A percentile compares a stretch with the other conserved stretches of the same genome.
These are phyloP conservation scores for Ursus arctos DNA, from an alignment of 2,113 vertebrate genomes.

Conservation along the genomic window DNA sequence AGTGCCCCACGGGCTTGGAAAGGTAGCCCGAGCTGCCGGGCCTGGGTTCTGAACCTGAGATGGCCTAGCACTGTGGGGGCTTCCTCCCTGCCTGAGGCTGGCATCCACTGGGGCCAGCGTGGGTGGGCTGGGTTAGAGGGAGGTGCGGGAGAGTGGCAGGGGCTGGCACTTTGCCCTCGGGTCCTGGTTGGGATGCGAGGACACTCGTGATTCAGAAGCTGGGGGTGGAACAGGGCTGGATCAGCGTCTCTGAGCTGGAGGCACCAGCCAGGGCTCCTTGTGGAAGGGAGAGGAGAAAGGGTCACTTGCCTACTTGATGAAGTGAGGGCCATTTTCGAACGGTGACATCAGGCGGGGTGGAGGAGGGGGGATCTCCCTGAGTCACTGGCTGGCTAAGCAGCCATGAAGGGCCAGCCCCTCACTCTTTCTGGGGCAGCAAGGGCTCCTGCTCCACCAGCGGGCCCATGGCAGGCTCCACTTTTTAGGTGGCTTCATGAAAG, in stretches of 20 bases:
- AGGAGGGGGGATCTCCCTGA: rapidly evolving
- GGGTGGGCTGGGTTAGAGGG: rapidly evolving
- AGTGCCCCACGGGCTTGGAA: neutral
- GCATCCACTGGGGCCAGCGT: rapidly evolving
- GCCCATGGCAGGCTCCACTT: rapidly evolving
- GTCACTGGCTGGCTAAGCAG: neutral
- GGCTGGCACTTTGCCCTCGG: neutral
- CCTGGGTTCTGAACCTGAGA: neutral
- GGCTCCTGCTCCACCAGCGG: neutral
- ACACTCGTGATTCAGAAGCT: rapidly evolving
- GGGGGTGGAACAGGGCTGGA: rapidly evolving
- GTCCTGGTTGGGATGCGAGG: neutral
- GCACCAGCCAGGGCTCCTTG: neutral
- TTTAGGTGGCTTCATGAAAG: neutral
- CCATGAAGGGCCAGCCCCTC: neutral
- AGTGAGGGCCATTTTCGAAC: neutral
- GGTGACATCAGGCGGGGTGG: rapidly evolving
- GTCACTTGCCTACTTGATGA: neutral
- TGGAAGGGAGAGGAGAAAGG: neutral
- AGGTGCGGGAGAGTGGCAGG: rapidly evolving
- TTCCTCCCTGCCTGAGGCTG: neutral
- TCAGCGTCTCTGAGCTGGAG: neutral
- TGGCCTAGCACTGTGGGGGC: neutral
- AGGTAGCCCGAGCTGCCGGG: neutral
- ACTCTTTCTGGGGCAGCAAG: rapidly evolving